phyloP scores from a whole-genome alignment of 1,140 invertebrate genomes.

The Ceratosolen fusciceps region DNA sequence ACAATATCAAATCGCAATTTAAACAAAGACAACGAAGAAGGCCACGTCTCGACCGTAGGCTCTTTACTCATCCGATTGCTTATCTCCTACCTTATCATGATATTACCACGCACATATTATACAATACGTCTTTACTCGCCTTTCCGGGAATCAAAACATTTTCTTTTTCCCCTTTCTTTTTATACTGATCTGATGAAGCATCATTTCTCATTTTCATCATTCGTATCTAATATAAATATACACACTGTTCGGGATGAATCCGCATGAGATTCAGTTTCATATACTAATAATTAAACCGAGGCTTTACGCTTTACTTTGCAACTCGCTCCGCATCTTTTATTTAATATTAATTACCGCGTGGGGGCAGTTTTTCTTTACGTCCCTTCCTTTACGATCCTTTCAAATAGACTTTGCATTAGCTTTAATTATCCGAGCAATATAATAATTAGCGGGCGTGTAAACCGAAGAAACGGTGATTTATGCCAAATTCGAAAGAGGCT shows the following conservation, averaged over 20 bases:
- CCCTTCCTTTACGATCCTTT: too few species aligned
- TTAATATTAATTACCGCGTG: too few species aligned
- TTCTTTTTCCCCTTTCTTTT: too few species aligned
- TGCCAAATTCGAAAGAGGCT: too few species aligned
- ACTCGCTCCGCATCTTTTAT: too few species aligned
- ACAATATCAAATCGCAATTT: constrained; percentile 17
- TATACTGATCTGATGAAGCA: neutral
- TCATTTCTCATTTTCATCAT: neutral
- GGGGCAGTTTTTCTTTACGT: too few species aligned
- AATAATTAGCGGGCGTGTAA: too few species aligned
- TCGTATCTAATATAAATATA: constrained; percentile 1
- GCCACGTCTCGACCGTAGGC: constrained; percentile 2
- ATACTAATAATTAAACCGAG: too few species aligned
- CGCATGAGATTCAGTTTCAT: neutral
- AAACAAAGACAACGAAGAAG: neutral
- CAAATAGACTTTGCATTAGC: too few species aligned
- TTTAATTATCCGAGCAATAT: too few species aligned
- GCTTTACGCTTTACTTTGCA: too few species aligned
- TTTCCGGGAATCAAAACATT: constrained; percentile 23
- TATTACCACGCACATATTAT: constrained; percentile 32
- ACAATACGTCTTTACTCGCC: neutral
- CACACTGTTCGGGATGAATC: neutral
- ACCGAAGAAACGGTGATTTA: too few species aligned
- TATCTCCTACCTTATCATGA: constrained; percentile 25
- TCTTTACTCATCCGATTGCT: constrained; percentile 24